Percentiles rank a stretch among this genome's conserved stretches.
phyloP scores from a whole-genome alignment of 2,797 vertebrate species.

The Pyrocephalus nanus region DNA sequence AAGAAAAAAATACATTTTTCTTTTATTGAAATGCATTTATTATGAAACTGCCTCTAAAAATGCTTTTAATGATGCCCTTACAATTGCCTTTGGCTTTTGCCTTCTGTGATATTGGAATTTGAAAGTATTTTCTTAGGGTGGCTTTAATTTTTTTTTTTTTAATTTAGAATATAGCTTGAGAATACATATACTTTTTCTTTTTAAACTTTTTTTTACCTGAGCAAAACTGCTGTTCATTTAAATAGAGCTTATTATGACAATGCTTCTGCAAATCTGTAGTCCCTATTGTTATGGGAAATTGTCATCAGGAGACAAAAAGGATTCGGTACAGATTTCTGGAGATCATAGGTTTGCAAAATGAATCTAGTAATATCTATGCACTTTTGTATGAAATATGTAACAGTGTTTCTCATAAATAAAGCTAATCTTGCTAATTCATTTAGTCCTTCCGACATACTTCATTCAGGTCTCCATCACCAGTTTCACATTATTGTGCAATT shows the following conservation, averaged over 20 bases:
- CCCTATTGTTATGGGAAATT: background rate
- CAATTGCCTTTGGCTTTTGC: background rate
- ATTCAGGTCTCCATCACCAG: background rate
- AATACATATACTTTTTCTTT: background rate
- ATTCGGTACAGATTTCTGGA: background rate
- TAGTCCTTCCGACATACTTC: background rate
- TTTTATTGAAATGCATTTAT: background rate
- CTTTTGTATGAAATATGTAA: background rate
- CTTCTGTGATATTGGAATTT: background rate
- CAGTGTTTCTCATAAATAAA: background rate
- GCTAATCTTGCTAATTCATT: background rate
- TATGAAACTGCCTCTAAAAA: background rate
- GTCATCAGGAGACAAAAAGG: background rate
- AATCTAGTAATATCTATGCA: background rate
- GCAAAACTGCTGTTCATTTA: background rate
- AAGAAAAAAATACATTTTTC: background rate
- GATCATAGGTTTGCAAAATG: background rate
- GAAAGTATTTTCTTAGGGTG: background rate
- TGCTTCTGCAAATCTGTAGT: background rate
- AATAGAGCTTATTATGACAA: constrained; percentile 13
- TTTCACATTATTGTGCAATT: background rate
- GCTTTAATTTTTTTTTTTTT: background rate
- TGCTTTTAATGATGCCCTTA: background rate
- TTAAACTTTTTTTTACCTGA: background rate
- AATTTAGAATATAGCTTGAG: background rate